Base-by-base conservation (phyloP, 2,888 invertebrate genomes). In the Laspeyria flexula region DNA sequence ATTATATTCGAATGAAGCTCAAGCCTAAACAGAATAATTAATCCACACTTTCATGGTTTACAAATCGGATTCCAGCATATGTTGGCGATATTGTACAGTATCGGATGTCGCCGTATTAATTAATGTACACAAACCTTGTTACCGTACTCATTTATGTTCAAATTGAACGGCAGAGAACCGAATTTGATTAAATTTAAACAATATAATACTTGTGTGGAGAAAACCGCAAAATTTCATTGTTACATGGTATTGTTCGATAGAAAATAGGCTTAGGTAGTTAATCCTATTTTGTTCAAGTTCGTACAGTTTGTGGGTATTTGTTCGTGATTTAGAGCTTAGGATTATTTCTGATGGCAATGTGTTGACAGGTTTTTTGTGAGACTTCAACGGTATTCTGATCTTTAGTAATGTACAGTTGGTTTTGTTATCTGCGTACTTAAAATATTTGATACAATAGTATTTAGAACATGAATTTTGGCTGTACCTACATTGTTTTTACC, bases 81-180 rank as follows among this genome's bases (percentile, higher is more conserved):
- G 21, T 6, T n/a, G 25, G 9, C 43, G 18, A 41, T 58, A 67
- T 71, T 60, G 29, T 33, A 27, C 41, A 33, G 43, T 60, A 71
- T 75, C 65, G 59, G 41, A 72, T 65, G 66, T 64, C 73, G 67
- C 67, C 60, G 70, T 72, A 74, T 74, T 76, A 83, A 85, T 86
- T 81, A 83, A 82, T 77, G 71, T 61, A 57, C 60, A 58, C 76
- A 66, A 55, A 64, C 63, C 55, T 71, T 64, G 73, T 73, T 64
- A 66, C 70, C 54, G 46, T 57, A 59, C 71, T 79, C 81, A 84
- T 87, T 83, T 81, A 79, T 80, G 88, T 88, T 83, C 86, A 86
- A 86, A 88, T 88, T 85, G 81, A 73, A 74, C 55, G 69, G n/a
- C 70, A 71, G 64, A 61, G 68, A 60, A 59, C 67, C 64, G 65